Percentiles rank a stretch among this genome's conserved stretches.
Evolutionary conservation across 1,140 invertebrate genomes (phyloP).

Genomic region (Cotesia glomerata): DNA sequence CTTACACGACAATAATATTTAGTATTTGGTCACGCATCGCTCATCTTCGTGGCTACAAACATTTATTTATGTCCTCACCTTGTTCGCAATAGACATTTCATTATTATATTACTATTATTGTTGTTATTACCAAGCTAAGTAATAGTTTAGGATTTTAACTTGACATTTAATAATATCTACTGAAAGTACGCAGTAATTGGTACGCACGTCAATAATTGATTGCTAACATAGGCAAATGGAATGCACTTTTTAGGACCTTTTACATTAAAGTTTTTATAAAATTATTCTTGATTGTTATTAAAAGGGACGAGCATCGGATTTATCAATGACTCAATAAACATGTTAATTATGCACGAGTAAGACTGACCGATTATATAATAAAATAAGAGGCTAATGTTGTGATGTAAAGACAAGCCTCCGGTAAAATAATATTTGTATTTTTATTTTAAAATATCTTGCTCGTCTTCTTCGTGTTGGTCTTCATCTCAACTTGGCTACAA

Average conservation of each 20-base stretch:
- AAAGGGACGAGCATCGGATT: neutral
- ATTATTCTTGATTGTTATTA: neutral
- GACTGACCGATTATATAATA: conserved; percentile 28
- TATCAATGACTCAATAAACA: conserved; percentile 26
- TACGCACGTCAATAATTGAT: too few relatives aligned
- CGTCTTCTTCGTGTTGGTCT: conserved; percentile 30
- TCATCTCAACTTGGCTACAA: conserved; percentile 35
- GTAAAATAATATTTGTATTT: too few relatives aligned
- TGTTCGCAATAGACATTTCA: conserved; percentile 18
- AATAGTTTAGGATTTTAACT: neutral
- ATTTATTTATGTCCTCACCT: conserved; percentile 30
- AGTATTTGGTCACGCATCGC: conserved; percentile 33
- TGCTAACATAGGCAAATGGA: too few relatives aligned
- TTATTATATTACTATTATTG: conserved; percentile 2
- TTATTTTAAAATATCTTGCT: conserved; percentile 39
- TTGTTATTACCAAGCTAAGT: neutral
- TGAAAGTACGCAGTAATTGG: too few relatives aligned
- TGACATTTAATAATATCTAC: neutral
- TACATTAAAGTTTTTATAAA: neutral
- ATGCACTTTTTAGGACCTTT: too few relatives aligned
- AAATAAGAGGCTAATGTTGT: neutral
- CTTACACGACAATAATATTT: neutral
- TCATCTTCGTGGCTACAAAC: conserved; percentile 29
- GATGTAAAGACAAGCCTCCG: neutral
- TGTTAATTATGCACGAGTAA: conserved; percentile 14